Conservation (phyloP, 2,113 vertebrate genomes). For the Capreolus pygargus region DNA sequence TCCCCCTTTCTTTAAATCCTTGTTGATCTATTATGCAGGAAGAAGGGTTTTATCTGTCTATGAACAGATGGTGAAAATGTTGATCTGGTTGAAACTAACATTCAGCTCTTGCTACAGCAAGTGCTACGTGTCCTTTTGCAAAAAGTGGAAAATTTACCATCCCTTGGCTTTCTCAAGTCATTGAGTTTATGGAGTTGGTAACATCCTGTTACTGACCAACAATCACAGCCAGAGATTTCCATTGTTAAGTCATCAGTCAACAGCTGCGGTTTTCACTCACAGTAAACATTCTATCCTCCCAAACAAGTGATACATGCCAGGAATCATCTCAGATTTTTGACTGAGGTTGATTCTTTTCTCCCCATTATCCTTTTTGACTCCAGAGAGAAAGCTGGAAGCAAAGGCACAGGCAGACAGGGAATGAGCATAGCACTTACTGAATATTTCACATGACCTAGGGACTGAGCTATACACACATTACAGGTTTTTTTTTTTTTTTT, state of each 20-base stretch:
- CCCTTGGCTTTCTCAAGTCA: not conserved
- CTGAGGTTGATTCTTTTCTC: not conserved
- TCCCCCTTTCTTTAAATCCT: not conserved
- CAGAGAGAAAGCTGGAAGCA: not conserved
- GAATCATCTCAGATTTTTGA: not conserved
- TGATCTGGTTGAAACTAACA: slow-evolving; percentile 24
- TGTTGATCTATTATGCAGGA: slow-evolving; percentile 21
- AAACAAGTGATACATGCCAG: not conserved
- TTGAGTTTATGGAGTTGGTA: not conserved
- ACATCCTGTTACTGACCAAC: not conserved
- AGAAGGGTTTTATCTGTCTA: slow-evolving; percentile 26
- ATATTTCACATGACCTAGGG: not conserved
- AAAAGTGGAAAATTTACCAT: not conserved
- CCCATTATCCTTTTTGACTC: not conserved
- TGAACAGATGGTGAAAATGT: slow-evolving; percentile 39
- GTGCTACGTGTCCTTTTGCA: not conserved
- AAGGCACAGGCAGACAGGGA: not conserved
- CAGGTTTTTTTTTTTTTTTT: not conserved
- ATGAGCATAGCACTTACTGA: not conserved
- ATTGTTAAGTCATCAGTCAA: not conserved
- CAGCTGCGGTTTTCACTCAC: not conserved
- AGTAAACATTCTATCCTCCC: not conserved
- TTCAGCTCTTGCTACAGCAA: slow-evolving; percentile 19
- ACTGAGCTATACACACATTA: not conserved
- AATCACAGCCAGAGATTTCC: not conserved